phyloP scores from a whole-genome alignment of 2,113 vertebrate species.

The Atherinomorus stipes region DNA sequence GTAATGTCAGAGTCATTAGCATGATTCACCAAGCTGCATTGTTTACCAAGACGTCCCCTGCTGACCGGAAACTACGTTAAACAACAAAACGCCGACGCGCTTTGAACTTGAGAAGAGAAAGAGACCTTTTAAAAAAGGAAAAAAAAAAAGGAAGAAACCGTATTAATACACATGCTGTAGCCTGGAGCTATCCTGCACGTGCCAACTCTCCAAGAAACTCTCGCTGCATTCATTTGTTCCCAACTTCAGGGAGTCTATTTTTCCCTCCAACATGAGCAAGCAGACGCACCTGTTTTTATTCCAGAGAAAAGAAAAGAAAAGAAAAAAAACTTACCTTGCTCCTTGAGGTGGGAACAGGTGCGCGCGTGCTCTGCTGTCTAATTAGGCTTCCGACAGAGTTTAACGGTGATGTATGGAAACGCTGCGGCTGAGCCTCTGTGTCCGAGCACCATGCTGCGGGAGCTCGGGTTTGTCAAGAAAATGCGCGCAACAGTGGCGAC shows the following conservation, averaged over 20 bases:
- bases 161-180: constrained; percentile 13
- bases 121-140: constrained; percentile 20
- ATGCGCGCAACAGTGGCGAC: constrained; percentile 66
- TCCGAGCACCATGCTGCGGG: constrained; percentile 64
- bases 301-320: too few species aligned
- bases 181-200: constrained; percentile 33
- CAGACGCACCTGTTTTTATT: not conserved
- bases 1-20: constrained; percentile 15
- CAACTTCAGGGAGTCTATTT: constrained; percentile 16
- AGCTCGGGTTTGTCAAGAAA: constrained; percentile 44
- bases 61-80: constrained; percentile 72
- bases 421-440: constrained; percentile 37
- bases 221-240: not conserved
- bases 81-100: constrained; percentile 76
- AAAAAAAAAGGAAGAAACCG: constrained; percentile 27
- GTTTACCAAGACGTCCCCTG: constrained; percentile 60
- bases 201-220: constrained; percentile 62
- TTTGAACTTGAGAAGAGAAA: constrained; percentile 56
- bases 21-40: constrained; percentile 48
- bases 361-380: constrained; percentile 36
- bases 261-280: constrained; percentile 6
- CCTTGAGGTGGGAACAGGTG: constrained; percentile 64
- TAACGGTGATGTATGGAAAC: not conserved
- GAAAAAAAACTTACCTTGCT: constrained; percentile 66
- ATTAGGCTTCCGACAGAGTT: constrained; percentile 53